Percentiles rank a stretch among this genome's conserved stretches.
Evolutionary conservation across 2,888 invertebrate species (phyloP).

Genomic region (Bhutanitis thaidina): DNA sequence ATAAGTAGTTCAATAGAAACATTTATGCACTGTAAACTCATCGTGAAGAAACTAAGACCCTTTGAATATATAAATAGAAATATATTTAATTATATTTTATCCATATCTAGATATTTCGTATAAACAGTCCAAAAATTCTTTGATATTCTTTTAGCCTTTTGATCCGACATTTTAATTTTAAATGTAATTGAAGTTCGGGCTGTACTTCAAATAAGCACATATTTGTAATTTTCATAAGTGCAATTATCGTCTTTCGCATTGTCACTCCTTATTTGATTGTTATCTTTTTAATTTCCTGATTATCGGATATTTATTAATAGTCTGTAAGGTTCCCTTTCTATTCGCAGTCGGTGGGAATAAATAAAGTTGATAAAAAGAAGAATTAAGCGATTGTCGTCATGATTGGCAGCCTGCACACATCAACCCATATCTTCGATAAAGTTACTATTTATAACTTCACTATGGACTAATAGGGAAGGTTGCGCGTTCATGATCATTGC

Average conservation of each 20-base stretch:
- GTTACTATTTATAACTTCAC: slow-evolving; percentile 22
- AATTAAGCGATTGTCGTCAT: slow-evolving; percentile 17
- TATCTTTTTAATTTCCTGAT: slow-evolving; percentile 12
- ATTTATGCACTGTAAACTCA: no score
- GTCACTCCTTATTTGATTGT: not conserved
- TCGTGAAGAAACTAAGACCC: no score
- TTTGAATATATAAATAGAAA: no score
- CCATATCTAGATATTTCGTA: no score
- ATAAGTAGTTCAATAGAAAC: no score
- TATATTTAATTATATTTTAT: no score
- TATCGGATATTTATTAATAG: slow-evolving; percentile 30
- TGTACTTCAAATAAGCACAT: no score
- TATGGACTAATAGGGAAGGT: slow-evolving; percentile 39
- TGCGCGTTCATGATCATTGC: slow-evolving; percentile 36
- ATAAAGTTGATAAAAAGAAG: slow-evolving; percentile 18
- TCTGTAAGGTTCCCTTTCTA: slow-evolving; percentile 9
- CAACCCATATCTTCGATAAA: slow-evolving; percentile 21
- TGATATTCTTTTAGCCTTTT: no score
- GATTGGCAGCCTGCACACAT: slow-evolving; percentile 17
- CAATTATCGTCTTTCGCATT: not conserved
- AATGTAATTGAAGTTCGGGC: no score
- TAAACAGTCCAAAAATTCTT: no score
- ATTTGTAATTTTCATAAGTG: not conserved
- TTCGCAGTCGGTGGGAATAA: slow-evolving; percentile 14
- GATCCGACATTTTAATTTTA: no score